Conservation (phyloP, 2,888 invertebrate species). For the Uropetala carovei region DNA sequence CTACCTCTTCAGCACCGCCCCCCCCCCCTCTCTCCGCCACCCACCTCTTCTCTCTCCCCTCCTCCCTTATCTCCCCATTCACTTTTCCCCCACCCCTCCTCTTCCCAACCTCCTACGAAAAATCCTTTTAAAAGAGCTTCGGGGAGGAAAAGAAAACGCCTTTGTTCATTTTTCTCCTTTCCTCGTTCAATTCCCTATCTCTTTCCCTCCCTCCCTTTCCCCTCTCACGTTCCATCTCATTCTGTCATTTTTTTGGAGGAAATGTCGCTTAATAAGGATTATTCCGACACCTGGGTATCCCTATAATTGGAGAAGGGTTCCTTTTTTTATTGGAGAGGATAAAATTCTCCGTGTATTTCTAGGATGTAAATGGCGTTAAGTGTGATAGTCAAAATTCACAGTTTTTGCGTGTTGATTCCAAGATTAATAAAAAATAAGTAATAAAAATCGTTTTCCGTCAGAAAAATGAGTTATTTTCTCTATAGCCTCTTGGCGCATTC, state of each 20-base stretch:
- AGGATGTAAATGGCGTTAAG: neutral
- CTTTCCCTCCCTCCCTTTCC: neutral
- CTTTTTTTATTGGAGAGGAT: neutral
- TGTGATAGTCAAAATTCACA: neutral
- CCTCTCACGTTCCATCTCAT: neutral
- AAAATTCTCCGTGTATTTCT: neutral
- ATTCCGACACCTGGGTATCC: slow-evolving; percentile 9
- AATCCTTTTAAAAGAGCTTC: slow-evolving; percentile 22
- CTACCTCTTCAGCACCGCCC: neutral
- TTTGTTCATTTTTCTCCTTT: neutral
- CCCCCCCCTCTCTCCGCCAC: too few species aligned
- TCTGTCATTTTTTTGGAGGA: neutral
- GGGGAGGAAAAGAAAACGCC: neutral
- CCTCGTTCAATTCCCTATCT: neutral
- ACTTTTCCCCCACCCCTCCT: neutral
- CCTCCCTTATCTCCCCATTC: neutral
- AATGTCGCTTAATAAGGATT: slow-evolving; percentile 8
- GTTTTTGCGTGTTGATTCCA: neutral
- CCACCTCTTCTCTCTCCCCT: neutral
- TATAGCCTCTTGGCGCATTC: too few species aligned
- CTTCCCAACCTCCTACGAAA: neutral
- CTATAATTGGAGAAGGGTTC: neutral
- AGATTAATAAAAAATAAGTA: too few species aligned
- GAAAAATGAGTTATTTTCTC: too few species aligned
- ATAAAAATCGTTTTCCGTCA: too few species aligned